Base-by-base conservation (phyloP, 2,797 vertebrate genomes). In the Synanceia verrucosa region DNA sequence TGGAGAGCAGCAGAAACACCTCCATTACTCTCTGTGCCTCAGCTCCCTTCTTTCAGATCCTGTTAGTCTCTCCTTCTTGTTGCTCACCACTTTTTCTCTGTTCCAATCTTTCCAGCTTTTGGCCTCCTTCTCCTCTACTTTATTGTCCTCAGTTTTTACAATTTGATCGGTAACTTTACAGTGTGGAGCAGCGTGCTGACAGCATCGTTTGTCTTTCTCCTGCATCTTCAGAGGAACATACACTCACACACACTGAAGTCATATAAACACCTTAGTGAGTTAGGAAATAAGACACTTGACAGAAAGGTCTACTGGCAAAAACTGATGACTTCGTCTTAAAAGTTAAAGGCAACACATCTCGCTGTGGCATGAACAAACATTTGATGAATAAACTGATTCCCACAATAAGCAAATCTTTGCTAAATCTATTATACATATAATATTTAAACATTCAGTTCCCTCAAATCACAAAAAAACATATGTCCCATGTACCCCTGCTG, bases 151-250 rank as follows among this genome's bases (percentile, higher is more conserved):
- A 31, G 68, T 37, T 70, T 76, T 80, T 81, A 64, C 71, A 76
- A 73, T 80, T 79, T 64, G 68, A 86, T 85, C 65, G 73, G 69
- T 69, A 76, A 63, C 85, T 77, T 83, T 51, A 58, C 64, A 66
- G 51, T 59, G 51, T 81, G 68, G 65, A 84, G 70, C 62, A 50
- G 58, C 11, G 48, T 44, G 11, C 28, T 84, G 87, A 86, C 87
- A 88, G 82, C 78, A 75, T 83, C 81, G 84, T 90, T 84, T 78
- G 69, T 89, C 86, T 83, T 52, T 86, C 55, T 52, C 48, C 57
- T 12, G 19, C 56, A 73, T 78, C 65, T 70, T 76, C 58, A 70
- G 68, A 72, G 57, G 52, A 12, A 59, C 53, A n/a, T 47, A 31
- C 55, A 28, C 51, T 24, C 60, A 24, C 61, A 58, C 58, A 59